Evolutionary conservation across 1,140 invertebrate species (phyloP), one percentile per base, ranked within the genome.

Genomic region (Cherax quadricarinatus): DNA sequence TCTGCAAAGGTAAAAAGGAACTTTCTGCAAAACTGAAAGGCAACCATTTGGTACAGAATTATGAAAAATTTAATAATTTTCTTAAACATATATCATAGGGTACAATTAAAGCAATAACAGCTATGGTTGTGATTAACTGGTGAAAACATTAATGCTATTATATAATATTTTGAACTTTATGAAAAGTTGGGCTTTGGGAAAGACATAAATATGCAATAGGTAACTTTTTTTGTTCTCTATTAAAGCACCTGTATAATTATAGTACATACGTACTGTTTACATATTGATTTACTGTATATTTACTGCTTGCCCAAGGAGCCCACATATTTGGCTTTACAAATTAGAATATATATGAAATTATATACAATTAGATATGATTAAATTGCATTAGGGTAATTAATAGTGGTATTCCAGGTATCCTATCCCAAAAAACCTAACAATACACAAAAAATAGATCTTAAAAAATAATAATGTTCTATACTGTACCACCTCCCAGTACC

Each of bases 101-200:
- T 66, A 66, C 62, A 66, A 18, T 18, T 21, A 66, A 66, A 66
- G 14, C 62, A 57, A 14, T 16, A 3, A 21, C 51, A 60, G 51
- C 51, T 60, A 53, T 30, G 12, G 70, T 30, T 75, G 70, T 75
- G 70, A 75, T 30, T 70, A n/a, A 70, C 21, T n/a, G 16, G 12
- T 5, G 21, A 70, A 16, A 70, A 70, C 66, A 70, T 70, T 70
- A 75, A 21, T 30, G 24, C 6, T 75, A 75, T 12, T 75, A 30
- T 75, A 75, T 75, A 18, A 66, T 21, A 75, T 75, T 75, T 75
- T 75, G 70, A 75, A 75, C 70, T 75, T 75, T 75, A 75, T 5
- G 24, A 75, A 30, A 30, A 30, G 70, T 75, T 75, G 70, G 70
- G 70, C 70, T 6, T n/a, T 75, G 30, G 4, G 21, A n/a, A 30